Base-by-base conservation (phyloP, 2,113 vertebrate genomes). In the Odontophorus gujanensis region DNA sequence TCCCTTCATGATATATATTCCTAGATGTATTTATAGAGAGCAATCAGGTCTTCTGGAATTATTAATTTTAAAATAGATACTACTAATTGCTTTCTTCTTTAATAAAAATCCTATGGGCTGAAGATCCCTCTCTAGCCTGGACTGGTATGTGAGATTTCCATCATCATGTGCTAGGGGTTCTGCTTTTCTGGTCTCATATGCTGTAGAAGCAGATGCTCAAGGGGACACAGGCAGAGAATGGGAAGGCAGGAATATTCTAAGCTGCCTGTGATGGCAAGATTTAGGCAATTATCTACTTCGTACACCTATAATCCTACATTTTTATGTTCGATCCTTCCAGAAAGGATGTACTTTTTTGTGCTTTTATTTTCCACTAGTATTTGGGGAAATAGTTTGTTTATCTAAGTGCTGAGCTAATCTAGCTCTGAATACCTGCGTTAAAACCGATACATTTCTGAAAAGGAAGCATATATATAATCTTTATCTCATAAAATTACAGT, bases 41-140 rank as follows among this genome's bases (percentile, higher is more conserved):
- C 57, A 92, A 21, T 87, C 65, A 83, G 17, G 22, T 91, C 45
- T 85, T 85, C 67, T 85, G 32, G 34, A 94, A 86, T 92, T 88
- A 91, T 28, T 67, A 71, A 42, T 85, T 91, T 85, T 79, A 78
- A 90, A 90, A 90, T 83, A 96, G 68, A 9, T 88, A 77, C n/a
- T 47, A n/a, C 13, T 90, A 90, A 88, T 88, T 93, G 11, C 59
- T 57, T 81, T 81, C 58, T 66, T 77, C 62, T 69, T 91, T 85
- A 34, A 81, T 63, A 24, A 28, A 87, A 82, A 83, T 47, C 12
- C 40, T 87, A 58, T 6, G 28, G 45, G 30, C 32, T 78, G 22
- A 25, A 85, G 32, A 22, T 4, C 63, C 11, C 11, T 81, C 38
- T 88, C 11, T 83, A 80, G 13, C 13, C 22, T 83, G 50, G 10